These are phyloP conservation scores for Leucozona laternaria DNA, from an alignment of 2,888 invertebrate genomes.

Conservation along the genomic window DNA sequence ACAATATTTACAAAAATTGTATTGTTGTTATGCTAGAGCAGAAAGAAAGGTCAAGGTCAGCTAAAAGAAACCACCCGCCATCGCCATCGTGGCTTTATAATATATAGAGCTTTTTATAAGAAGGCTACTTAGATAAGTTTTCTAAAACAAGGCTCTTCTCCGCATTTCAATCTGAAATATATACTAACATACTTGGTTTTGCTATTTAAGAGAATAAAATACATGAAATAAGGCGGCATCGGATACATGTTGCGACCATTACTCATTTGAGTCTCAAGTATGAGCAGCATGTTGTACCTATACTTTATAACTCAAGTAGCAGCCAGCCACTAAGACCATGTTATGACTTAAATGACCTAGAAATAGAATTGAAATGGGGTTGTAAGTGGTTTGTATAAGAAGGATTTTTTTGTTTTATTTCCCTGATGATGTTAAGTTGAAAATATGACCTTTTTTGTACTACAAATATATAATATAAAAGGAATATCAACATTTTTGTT, in stretches of 20 bases:
- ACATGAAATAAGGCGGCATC: constrained; percentile 35
- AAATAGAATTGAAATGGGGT: constrained; percentile 59
- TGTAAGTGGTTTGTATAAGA: constrained; percentile 57
- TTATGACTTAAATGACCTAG: constrained; percentile 68
- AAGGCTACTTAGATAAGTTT: constrained; percentile 58
- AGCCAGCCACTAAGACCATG: constrained; percentile 59
- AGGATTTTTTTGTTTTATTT: background rate
- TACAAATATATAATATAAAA: background rate
- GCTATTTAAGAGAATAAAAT: constrained; percentile 7
- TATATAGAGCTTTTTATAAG: constrained; percentile 5
- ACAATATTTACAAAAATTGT: constrained; percentile 4
- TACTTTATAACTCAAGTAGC: constrained; percentile 41
- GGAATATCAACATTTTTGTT: constrained; percentile 36
- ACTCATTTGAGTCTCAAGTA: constrained; percentile 58
- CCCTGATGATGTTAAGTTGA: constrained; percentile 29
- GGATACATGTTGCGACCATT: constrained; percentile 61
- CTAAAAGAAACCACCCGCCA: constrained; percentile 18
- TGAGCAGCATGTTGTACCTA: constrained; percentile 35
- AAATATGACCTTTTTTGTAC: constrained; percentile 28
- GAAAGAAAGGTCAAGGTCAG: constrained; percentile 16
- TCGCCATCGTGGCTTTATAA: background rate
- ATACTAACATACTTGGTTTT: background rate
- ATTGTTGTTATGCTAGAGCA: background rate
- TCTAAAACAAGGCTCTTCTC: constrained; percentile 42
- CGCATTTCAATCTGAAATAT: constrained; percentile 43